Evolutionary conservation across 2,888 invertebrate species (phyloP).

Genomic region (Mesopsocus fuscifrons): DNA sequence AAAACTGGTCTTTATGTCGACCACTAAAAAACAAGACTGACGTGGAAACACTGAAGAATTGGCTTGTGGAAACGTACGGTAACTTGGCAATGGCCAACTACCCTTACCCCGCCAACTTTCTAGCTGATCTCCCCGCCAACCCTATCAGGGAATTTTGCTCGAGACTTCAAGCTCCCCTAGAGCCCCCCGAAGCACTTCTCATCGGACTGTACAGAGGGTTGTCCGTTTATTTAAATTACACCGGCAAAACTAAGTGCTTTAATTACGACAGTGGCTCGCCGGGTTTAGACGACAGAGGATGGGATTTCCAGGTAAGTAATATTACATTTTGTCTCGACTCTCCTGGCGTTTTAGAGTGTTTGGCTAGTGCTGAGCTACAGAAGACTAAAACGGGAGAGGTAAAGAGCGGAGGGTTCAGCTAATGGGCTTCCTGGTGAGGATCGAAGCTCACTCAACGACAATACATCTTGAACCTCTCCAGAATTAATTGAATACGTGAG

Average conservation of each 20-base stretch:
- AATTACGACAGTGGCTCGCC: slow-evolving; percentile 36
- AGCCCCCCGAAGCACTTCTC: slow-evolving; percentile 33
- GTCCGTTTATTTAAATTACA: slow-evolving; percentile 64
- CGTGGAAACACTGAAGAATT: slow-evolving; percentile 39
- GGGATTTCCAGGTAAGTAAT: slow-evolving; percentile 57
- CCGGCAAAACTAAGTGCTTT: slow-evolving; percentile 49
- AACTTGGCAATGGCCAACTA: slow-evolving; percentile 91
- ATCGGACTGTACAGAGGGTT: slow-evolving; percentile 45
- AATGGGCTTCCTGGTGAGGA: too few relatives aligned
- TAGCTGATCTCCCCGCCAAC: slow-evolving; percentile 63
- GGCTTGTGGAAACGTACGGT: slow-evolving; percentile 50
- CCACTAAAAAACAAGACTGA: slow-evolving; percentile 39
- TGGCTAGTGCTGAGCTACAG: too few relatives aligned
- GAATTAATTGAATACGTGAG: too few relatives aligned
- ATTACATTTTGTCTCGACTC: too few relatives aligned
- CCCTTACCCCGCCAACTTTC: slow-evolving; percentile 71
- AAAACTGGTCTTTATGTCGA: slow-evolving; percentile 57
- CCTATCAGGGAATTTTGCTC: slow-evolving; percentile 42
- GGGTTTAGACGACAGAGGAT: slow-evolving; percentile 45
- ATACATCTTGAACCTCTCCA: too few relatives aligned
- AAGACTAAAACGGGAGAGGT: too few relatives aligned
- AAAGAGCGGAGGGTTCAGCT: too few relatives aligned
- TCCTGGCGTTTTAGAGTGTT: too few relatives aligned
- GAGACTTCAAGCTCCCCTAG: slow-evolving; percentile 24
- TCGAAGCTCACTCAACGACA: too few relatives aligned